Evolutionary conservation across 53 echinoderm and acorn worm species (phyloP), one percentile per base, ranked within the genome.

Genomic region (Paracentrotus lividus): DNA sequence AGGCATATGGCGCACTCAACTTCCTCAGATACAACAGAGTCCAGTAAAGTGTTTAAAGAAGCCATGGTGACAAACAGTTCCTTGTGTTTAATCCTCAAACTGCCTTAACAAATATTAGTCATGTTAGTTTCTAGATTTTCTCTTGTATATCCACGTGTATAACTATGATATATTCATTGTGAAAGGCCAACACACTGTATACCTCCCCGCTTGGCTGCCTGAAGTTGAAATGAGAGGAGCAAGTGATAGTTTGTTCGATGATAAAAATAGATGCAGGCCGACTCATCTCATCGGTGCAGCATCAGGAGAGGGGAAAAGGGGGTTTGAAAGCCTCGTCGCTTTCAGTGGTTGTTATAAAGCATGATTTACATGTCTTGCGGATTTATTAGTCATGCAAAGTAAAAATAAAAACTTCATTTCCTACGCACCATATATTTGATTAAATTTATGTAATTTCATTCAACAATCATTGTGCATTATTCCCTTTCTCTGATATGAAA

Each of bases 1-100:
- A 92, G 81, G 92, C 92, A 92, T 7, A 78, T 92, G 1, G 92
- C 92, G 42, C 92, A 92, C 42, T 92, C 92, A 12, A 92, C 92
- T 40, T 92, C 92, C 42, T 92, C 92, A 5, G 77, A 77, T 40
- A 92, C 92, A 54, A 78, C 57, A 13, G 81, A 92, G 42, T 92
- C 92, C 6, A 92, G 43, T 21, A 78, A 56, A 42, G 92, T 44
- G 51, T 90, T 90, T 16, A 90, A 69, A n/a, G 90, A 90, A 16
- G 90, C 90, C 90, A 90, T 90, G 47, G 4, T n/a, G 53, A 38
- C 36, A 18, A n/a, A 54, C 18, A 26, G 5, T 20, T 85, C 23
- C 42, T 27, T 84, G 36, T n/a, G 12, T 15, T 69, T 69, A 33
- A 24, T 29, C 20, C 38, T 42, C 10, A 42, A 36, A 42, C 16